Percentiles rank a stretch among this genome's conserved stretches.
Conservation (phyloP, 2,888 invertebrate genomes). For the Drosophila heteroneura region DNA sequence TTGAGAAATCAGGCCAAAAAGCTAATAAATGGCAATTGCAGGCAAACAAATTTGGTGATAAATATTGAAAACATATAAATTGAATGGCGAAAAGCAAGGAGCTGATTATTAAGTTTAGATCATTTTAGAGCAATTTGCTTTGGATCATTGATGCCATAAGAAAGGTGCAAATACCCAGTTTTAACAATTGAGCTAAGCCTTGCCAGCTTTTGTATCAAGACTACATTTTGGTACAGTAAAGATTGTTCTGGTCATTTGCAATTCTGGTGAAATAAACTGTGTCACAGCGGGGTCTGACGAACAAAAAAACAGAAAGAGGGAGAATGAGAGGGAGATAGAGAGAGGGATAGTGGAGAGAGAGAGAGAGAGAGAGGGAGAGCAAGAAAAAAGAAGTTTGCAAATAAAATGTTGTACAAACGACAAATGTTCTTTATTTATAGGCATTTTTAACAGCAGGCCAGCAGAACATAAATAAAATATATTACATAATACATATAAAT, state of each 20-base stretch:
- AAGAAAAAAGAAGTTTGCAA: slow-evolving; percentile 30
- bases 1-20: slow-evolving; percentile 22
- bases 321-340: background rate
- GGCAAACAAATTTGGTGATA: slow-evolving; percentile 16
- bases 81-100: background rate
- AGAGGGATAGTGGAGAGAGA: background rate
- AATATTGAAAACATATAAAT: background rate
- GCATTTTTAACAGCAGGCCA: slow-evolving; percentile 75
- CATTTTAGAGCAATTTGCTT: background rate
- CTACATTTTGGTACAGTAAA: background rate
- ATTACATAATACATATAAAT: slow-evolving; percentile 62
- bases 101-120: background rate
- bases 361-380: background rate
- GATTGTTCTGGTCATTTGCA: slow-evolving; percentile 16
- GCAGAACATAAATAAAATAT: slow-evolving; percentile 68
- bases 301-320: background rate
- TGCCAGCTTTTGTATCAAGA: background rate
- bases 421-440: slow-evolving; percentile 72
- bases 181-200: background rate
- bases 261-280: slow-evolving; percentile 44
- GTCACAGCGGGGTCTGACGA: slow-evolving; percentile 46
- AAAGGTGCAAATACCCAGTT: background rate
- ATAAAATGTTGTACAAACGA: slow-evolving; percentile 52
- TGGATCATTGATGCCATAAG: background rate
- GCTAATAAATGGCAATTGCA: slow-evolving; percentile 56